These are phyloP conservation scores for Nephila pilipes DNA, from an alignment of 1,140 invertebrate genomes.

Conservation along the genomic window DNA sequence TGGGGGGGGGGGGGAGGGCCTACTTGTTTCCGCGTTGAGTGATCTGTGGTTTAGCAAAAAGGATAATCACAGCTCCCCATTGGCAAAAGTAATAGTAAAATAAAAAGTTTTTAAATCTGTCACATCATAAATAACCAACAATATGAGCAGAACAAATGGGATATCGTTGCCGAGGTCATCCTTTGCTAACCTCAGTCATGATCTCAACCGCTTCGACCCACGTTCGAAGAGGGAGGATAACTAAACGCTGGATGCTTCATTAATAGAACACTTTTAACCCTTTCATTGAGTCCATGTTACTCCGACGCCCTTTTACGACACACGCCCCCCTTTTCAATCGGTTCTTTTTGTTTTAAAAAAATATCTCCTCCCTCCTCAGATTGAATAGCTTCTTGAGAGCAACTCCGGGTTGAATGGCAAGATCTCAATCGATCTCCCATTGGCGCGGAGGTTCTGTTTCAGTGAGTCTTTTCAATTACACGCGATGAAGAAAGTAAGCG, in stretches of 20 bases:
- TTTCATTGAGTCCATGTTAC: slow-evolving; percentile 30
- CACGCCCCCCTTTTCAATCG: slow-evolving; percentile 41
- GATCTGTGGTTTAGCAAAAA: background rate
- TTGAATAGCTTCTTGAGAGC: too few species aligned
- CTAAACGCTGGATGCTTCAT: background rate
- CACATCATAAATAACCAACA: background rate
- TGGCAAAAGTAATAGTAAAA: background rate
- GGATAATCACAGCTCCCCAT: background rate
- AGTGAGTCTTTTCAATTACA: too few species aligned
- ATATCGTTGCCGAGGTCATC: background rate
- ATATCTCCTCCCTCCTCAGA: background rate
- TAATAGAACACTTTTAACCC: slow-evolving; percentile 36
- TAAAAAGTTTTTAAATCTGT: background rate
- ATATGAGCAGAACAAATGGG: background rate
- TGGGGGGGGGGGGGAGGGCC: too few species aligned
- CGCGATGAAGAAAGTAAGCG: background rate
- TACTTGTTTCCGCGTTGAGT: too few species aligned
- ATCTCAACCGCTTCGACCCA: slow-evolving; percentile 36
- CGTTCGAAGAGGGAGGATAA: slow-evolving; percentile 48
- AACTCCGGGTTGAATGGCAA: slow-evolving; percentile 49
- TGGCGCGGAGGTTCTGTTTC: background rate
- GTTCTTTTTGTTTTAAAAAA: background rate
- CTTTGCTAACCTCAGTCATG: background rate
- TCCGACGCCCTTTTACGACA: slow-evolving; percentile 36
- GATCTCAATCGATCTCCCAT: slow-evolving; percentile 10